Evolutionary conservation across 2,113 vertebrate genomes (phyloP).

Genomic region (Antechinus flavipes): DNA sequence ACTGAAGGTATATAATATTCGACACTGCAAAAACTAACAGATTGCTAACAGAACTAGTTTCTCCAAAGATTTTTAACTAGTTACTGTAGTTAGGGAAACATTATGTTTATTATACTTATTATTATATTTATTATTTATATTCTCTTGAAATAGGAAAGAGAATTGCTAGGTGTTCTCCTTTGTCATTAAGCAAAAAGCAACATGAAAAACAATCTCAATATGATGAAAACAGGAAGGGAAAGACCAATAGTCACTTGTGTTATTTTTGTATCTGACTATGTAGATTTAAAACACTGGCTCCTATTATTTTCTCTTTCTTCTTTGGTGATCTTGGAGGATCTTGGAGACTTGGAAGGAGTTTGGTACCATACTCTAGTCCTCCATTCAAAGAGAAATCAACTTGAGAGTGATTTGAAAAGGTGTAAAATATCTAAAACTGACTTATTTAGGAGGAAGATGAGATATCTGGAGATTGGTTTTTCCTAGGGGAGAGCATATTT

Average conservation of each 20-base stretch:
- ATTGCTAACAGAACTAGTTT: no score
- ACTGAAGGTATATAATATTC: no score
- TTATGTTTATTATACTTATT: no score
- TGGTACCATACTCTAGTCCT: background rate
- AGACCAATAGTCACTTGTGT: background rate
- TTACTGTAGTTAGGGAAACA: no score
- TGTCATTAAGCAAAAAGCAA: background rate
- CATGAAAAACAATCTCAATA: background rate
- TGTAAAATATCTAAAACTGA: background rate
- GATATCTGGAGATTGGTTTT: background rate
- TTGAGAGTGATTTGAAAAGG: background rate
- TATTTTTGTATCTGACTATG: background rate
- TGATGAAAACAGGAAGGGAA: background rate
- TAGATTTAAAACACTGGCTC: slow-evolving; percentile 13
- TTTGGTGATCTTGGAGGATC: background rate
- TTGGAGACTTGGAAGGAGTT: no score
- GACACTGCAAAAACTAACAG: no score
- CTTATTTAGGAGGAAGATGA: background rate
- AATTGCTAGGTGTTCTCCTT: background rate
- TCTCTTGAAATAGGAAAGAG: background rate
- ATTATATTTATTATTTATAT: background rate
- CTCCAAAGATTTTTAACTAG: no score
- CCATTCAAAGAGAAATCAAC: background rate
- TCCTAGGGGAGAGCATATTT: background rate
- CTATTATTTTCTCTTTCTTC: background rate